phyloP scores from a whole-genome alignment of 2,888 invertebrate genomes.

The Pasiphila rectangulata region DNA sequence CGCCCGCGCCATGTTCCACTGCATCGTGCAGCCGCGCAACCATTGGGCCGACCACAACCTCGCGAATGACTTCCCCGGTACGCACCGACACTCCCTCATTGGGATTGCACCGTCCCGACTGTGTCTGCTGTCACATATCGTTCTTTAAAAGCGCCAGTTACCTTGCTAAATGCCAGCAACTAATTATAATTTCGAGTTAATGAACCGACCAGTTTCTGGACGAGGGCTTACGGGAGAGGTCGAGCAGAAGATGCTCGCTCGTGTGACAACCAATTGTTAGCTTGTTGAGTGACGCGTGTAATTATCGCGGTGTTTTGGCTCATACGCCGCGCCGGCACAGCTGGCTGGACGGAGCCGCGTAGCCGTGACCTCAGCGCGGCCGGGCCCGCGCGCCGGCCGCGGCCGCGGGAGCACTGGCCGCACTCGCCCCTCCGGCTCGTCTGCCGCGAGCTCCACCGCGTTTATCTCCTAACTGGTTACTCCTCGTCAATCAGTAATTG shows the following conservation, averaged over 20 bases:
- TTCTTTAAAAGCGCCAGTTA: constrained; percentile 33
- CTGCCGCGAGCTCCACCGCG: too few relatives aligned
- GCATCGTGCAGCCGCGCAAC: constrained; percentile 89
- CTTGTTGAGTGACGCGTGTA: too few relatives aligned
- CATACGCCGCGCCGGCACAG: too few relatives aligned
- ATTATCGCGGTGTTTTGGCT: too few relatives aligned
- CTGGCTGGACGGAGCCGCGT: too few relatives aligned
- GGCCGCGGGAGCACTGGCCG: too few relatives aligned
- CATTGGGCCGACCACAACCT: constrained; percentile 88
- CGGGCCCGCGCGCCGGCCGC: too few relatives aligned
- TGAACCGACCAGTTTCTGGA: constrained; percentile 32
- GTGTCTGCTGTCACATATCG: constrained; percentile 38
- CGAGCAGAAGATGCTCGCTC: too few relatives aligned
- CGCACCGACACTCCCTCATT: constrained; percentile 26
- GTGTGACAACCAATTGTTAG: too few relatives aligned
- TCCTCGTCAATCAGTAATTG: constrained; percentile 8
- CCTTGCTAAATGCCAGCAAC: constrained; percentile 47
- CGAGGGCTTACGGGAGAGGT: constrained; percentile 6
- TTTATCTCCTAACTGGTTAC: not conserved
- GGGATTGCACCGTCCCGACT: not conserved
- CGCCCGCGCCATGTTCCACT: constrained; percentile 86
- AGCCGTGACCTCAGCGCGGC: too few relatives aligned
- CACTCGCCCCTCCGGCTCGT: too few relatives aligned
- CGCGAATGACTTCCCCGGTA: constrained; percentile 88
- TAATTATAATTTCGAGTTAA: constrained; percentile 50